Conservation (phyloP, 1,140 invertebrate species). For the Drosophila nikananu region DNA sequence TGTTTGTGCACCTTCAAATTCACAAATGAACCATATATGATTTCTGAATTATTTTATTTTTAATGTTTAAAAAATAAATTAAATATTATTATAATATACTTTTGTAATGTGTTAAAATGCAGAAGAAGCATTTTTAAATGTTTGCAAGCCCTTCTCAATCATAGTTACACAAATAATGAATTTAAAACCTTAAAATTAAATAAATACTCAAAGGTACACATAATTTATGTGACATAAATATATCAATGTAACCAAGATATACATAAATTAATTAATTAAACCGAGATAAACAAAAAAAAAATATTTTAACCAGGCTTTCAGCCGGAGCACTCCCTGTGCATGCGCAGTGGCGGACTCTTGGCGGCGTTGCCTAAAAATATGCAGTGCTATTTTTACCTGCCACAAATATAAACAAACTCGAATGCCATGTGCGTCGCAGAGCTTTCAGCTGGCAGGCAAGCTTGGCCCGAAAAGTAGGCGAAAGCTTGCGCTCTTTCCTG, state of each 20-base stretch:
- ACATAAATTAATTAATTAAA: slow-evolving; percentile 20
- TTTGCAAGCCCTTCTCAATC: neutral
- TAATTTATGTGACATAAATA: no score
- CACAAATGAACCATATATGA: no score
- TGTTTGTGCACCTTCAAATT: no score
- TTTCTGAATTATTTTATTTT: no score
- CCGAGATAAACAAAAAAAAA: slow-evolving; percentile 5
- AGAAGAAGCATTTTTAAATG: no score
- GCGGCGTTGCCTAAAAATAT: slow-evolving; percentile 68
- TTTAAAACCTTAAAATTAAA: no score
- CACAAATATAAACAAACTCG: slow-evolving; percentile 76
- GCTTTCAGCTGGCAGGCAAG: slow-evolving; percentile 46
- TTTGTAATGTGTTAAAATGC: no score
- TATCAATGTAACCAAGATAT: no score
- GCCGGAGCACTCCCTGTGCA: slow-evolving; percentile 19
- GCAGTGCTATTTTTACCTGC: slow-evolving; percentile 68
- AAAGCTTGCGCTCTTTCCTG: slow-evolving; percentile 68
- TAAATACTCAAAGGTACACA: no score
- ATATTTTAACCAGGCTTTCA: slow-evolving; percentile 16
- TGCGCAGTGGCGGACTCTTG: slow-evolving; percentile 39
- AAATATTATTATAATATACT: no score
- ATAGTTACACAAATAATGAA: neutral
- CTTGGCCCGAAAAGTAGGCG: slow-evolving; percentile 53
- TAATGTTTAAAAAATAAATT: no score
- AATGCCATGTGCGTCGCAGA: slow-evolving; percentile 66